Evolutionary conservation across 1,140 invertebrate genomes (phyloP).

Genomic region (Drosophila lini): DNA sequence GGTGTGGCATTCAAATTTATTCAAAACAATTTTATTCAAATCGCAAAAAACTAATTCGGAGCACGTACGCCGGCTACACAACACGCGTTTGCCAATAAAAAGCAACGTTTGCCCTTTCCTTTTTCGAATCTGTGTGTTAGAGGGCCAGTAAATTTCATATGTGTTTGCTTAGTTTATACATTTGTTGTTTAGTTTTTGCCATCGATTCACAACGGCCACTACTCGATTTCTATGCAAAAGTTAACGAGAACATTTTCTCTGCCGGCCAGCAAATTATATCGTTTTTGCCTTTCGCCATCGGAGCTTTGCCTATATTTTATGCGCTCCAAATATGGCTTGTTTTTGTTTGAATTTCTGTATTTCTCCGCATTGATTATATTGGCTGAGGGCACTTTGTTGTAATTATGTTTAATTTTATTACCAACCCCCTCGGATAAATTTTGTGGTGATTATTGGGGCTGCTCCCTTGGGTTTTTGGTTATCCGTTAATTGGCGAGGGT

Average conservation of each 20-base stretch:
- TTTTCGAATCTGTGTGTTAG: constrained; percentile 14
- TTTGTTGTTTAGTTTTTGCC: constrained; percentile 69
- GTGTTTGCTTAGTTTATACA: constrained; percentile 47
- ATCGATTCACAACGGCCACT: constrained; percentile 62
- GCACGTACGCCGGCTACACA: constrained; percentile 60
- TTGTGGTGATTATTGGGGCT: constrained; percentile 43
- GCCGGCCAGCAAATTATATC: constrained; percentile 68
- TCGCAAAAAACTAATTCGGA: constrained; percentile 80
- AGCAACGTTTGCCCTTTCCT: constrained; percentile 36
- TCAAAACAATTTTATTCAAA: constrained; percentile 82
- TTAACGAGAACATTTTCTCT: constrained; percentile 65
- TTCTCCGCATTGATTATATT: constrained; percentile 46
- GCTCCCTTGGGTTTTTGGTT: constrained; percentile 35
- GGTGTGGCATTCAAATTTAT: constrained; percentile 75
- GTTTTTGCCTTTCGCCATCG: constrained; percentile 45
- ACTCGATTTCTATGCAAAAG: constrained; percentile 39
- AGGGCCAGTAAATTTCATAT: constrained; percentile 42
- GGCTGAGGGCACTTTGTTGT: constrained; percentile 56
- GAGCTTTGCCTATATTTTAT: constrained; percentile 17
- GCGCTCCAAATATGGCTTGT: constrained; percentile 6
- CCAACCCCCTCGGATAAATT: constrained; percentile 21
- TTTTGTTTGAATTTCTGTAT: constrained; percentile 26
- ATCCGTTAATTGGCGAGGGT: constrained; percentile 36
- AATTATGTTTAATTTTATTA: constrained; percentile 82
- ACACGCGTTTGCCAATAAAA: constrained; percentile 70